A percentile compares a stretch with the other conserved stretches of the same genome.
Conservation (phyloP, 2,113 vertebrate species). For the Erythrocercus mccallii region DNA sequence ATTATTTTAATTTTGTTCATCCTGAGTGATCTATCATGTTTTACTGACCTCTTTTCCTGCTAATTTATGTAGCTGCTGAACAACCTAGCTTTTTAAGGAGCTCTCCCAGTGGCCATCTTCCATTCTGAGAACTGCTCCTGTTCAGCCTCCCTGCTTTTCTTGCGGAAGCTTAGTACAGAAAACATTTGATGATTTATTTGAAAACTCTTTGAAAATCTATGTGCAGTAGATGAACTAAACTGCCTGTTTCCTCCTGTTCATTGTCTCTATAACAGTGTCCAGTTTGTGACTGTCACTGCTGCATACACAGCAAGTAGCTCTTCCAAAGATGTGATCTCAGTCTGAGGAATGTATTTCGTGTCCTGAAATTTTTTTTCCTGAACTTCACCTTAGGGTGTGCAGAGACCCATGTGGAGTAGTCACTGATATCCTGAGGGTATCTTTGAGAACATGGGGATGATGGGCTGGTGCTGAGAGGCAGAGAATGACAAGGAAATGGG, state of each 20-base stretch:
- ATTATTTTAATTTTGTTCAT: background rate
- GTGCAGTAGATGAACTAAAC: background rate
- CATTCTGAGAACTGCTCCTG: background rate
- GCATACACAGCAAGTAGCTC: fast-evolving
- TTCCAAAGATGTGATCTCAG: background rate
- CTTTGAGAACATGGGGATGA: background rate
- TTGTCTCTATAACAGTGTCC: background rate
- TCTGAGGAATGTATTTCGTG: background rate
- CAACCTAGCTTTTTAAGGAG: background rate
- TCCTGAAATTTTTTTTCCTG: background rate
- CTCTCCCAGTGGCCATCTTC: background rate
- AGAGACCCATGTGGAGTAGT: background rate
- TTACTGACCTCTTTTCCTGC: background rate
- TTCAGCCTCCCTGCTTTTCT: background rate
- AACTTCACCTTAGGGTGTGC: background rate
- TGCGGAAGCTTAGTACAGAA: background rate
- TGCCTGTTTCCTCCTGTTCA: background rate
- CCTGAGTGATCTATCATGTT: background rate
- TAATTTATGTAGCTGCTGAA: background rate
- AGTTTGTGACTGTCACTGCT: background rate
- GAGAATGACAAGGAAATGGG: background rate
- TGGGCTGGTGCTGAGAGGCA: background rate
- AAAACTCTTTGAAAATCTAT: background rate
- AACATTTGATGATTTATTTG: background rate
- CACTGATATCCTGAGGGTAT: background rate